A percentile compares a stretch with the other conserved stretches of the same genome.
phyloP scores from a whole-genome alignment of 1,140 invertebrate genomes.

The Ylistrum balloti region DNA sequence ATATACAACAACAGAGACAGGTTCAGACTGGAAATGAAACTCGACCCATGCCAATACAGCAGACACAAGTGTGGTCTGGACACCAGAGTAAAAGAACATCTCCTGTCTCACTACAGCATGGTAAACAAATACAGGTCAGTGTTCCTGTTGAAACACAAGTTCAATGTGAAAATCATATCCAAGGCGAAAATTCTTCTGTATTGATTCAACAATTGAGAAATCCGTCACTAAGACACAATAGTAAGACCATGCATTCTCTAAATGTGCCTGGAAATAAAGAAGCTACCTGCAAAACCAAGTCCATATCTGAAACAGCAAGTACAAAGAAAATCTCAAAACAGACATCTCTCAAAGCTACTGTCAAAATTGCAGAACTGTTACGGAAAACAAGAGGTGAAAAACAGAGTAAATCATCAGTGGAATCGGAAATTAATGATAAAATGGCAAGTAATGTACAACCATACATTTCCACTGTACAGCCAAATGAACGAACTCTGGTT shows the following conservation, averaged over 20 bases:
- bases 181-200: neutral
- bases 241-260: too few species aligned
- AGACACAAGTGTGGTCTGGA: too few species aligned
- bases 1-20: neutral
- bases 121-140: neutral
- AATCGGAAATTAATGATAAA: neutral
- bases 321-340: neutral
- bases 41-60: too few species aligned
- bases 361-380: neutral
- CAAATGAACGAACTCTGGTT: neutral
- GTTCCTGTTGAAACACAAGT: too few species aligned
- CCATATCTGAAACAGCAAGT: neutral
- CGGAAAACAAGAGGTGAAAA: neutral
- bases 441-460: neutral
- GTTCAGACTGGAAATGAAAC: neutral
- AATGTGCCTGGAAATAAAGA: too few species aligned
- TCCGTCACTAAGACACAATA: neutral
- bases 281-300: neutral
- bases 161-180: too few species aligned
- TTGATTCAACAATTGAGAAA: neutral
- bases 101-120: neutral
- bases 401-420: neutral
- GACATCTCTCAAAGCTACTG: neutral
- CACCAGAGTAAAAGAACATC: neutral
- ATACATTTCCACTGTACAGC: neutral